These are phyloP conservation scores for Sarcophaga peregrina DNA, from an alignment of 1,140 invertebrate species.

Conservation along the genomic window DNA sequence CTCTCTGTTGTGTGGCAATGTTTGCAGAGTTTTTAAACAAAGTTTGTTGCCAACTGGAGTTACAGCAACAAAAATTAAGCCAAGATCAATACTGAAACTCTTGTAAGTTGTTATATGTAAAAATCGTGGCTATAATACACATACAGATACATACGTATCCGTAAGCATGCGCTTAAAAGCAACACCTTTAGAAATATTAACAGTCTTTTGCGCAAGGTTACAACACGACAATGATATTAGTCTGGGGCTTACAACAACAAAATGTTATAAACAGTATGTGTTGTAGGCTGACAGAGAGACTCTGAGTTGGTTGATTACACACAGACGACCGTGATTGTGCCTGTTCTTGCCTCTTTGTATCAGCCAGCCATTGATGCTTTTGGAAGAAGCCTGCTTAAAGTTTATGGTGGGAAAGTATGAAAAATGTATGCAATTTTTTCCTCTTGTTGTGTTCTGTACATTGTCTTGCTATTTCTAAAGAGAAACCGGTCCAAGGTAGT, in stretches of 20 bases:
- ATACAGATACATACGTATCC: too few relatives aligned
- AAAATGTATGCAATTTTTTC: conserved; percentile 7
- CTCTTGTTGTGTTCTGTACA: not conserved
- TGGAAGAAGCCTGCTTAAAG: not conserved
- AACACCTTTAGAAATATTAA: conserved; percentile 8
- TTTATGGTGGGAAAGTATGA: conserved; percentile 24
- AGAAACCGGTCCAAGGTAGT: not conserved
- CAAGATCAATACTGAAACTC: conserved; percentile 7
- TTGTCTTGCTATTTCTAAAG: too few relatives aligned
- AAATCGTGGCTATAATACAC: not conserved
- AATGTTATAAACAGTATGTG: not conserved
- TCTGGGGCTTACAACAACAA: not conserved
- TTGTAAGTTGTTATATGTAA: conserved; percentile 16
- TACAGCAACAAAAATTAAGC: not conserved
- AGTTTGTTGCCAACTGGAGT: not conserved
- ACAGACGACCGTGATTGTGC: not conserved
- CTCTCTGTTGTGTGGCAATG: too few relatives aligned
- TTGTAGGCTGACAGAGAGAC: not conserved
- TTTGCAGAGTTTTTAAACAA: too few relatives aligned
- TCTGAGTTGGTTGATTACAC: not conserved
- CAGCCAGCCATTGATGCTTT: too few relatives aligned
- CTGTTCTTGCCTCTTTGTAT: not conserved
- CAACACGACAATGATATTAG: not conserved
- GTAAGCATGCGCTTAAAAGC: not conserved
- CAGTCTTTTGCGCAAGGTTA: conserved; percentile 6